Base-by-base conservation (phyloP, 2,113 vertebrate genomes). In the Tonatia bakeri region DNA sequence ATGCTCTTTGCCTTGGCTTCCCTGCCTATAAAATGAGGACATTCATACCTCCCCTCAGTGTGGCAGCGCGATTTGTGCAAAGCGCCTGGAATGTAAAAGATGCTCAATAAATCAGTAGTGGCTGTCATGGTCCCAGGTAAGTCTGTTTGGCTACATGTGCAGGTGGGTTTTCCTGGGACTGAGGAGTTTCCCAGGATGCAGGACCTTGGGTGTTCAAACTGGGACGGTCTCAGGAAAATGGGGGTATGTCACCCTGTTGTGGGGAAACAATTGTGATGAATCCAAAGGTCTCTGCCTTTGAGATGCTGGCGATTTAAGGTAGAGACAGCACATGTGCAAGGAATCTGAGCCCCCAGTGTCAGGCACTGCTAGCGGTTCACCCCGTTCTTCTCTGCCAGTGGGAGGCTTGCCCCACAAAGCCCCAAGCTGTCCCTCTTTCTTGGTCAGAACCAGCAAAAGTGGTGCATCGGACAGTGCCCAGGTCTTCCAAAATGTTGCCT, bases 401-500 rank as follows among this genome's bases (percentile, higher is more conserved):
- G 7, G 56, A 73, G 36, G 19, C 50, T 54, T 47, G 64, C 10
- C 22, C 47, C 0, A 82, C 84, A 28, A 16, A 19, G 38, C 61
- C 31, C 14, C 7, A 11, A 13, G 22, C 22, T 38, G 59, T 40
- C 10, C 33, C 5, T 4, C 1, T 13, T 12, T 4, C 1, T 13
- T 12, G 0, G 5, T 50, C 20, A 61, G 84, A 82, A 73, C 9
- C 28, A 14, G 22, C 10, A 13, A 13, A 47, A 76, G 31, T 6
- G 13, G 75, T n/a, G 28, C 17, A 22, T 31, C 31, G 40, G 47
- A 73, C 2, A 43, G 52, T 13, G 47, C 40, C 24, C 20, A n/a
- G 33, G 38, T 61, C 90, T 94, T 56, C 72, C 72, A 56, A 43
- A 96, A 75, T 31, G 73, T 28, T 10, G 56, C 56, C 31, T 85